phyloP scores from a whole-genome alignment of 2,797 vertebrate genomes.

The Diceros bicornis region DNA sequence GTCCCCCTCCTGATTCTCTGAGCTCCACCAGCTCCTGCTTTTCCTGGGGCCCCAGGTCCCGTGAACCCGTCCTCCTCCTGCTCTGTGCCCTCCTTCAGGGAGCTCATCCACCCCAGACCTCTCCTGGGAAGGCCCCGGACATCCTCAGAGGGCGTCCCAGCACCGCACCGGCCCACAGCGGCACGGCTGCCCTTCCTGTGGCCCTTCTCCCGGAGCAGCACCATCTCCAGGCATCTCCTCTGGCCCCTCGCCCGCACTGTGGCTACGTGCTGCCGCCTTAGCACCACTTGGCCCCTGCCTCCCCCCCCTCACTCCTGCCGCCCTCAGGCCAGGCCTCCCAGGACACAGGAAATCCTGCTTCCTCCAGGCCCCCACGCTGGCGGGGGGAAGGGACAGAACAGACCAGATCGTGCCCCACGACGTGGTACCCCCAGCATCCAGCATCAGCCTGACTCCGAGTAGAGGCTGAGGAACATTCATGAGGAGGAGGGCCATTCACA shows the following conservation, averaged over 20 bases:
- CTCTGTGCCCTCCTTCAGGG: background rate
- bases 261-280: background rate
- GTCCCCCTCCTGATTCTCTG: background rate
- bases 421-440: background rate
- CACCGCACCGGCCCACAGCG: background rate
- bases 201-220: background rate
- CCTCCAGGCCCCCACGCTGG: background rate
- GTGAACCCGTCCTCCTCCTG: background rate
- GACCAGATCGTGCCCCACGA: background rate
- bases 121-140: background rate
- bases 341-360: background rate
- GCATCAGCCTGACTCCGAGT: background rate
- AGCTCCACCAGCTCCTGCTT: background rate
- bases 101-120: background rate
- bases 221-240: background rate
- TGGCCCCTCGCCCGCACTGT: rapidly evolving
- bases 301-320: background rate
- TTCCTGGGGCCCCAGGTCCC: background rate
- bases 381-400: background rate
- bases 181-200: background rate
- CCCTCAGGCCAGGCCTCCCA: background rate
- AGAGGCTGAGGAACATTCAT: rapidly evolving
- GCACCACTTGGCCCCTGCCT: background rate
- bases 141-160: background rate
- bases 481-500: background rate